Percentiles rank a stretch among this genome's conserved stretches.
Conservation (phyloP, 2,888 invertebrate genomes). For the Athalia circularis region DNA sequence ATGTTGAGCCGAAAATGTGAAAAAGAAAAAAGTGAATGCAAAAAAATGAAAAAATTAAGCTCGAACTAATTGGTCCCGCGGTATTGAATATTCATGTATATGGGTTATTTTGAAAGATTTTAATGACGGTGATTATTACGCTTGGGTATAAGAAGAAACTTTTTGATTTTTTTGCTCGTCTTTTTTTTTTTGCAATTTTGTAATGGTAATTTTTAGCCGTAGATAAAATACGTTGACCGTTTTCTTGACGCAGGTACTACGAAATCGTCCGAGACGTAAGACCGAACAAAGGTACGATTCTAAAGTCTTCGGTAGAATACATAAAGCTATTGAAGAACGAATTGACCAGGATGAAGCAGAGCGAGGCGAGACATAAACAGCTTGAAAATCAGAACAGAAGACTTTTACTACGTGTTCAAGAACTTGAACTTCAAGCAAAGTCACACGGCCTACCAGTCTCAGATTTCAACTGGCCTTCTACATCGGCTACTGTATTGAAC, state of each 20-base stretch:
- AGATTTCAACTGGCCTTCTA: conserved; percentile 77
- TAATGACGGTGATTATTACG: no score
- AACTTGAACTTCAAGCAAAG: conserved; percentile 86
- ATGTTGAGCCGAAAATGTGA: no score
- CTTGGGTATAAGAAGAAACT: no score
- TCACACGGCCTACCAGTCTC: conserved; percentile 83
- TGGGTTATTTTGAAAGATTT: no score
- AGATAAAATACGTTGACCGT: background rate
- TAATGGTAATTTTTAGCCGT: background rate
- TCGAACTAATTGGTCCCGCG: no score
- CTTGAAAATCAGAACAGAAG: conserved; percentile 90
- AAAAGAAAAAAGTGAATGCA: no score
- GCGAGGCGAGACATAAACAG: conserved; percentile 86
- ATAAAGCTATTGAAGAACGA: conserved; percentile 89
- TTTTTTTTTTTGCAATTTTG: no score
- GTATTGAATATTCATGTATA: no score
- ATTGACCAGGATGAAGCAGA: conserved; percentile 84
- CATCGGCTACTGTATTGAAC: conserved; percentile 65
- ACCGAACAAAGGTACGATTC: conserved; percentile 95
- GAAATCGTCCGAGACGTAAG: conserved; percentile 92
- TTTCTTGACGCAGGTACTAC: conserved; percentile 78
- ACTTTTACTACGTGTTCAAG: conserved; percentile 87
- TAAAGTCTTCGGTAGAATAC: conserved; percentile 99
- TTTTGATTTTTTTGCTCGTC: no score
- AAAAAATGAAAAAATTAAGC: no score